Evolutionary conservation across 2,888 invertebrate species (phyloP).

Genomic region (Drosophila koepferae): DNA sequence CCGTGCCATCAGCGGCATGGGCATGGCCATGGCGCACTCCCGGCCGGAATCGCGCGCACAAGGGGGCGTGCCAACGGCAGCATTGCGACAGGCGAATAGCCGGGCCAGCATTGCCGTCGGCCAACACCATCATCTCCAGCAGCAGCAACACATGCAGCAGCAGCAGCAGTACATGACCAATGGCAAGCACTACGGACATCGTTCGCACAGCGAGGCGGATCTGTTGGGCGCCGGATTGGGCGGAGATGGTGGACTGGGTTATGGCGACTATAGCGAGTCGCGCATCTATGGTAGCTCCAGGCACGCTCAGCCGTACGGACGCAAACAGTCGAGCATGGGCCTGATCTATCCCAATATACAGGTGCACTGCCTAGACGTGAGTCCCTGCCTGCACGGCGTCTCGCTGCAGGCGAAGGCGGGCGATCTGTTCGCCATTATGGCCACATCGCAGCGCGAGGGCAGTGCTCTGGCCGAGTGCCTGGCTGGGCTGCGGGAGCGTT

Average conservation of each 20-base stretch:
- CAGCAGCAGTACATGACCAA: constrained; percentile 77
- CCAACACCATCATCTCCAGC: constrained; percentile 72
- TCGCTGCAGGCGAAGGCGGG: constrained; percentile 96
- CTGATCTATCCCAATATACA: constrained; percentile 85
- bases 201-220: constrained; percentile 95
- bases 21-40: constrained; percentile 75
- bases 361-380: constrained; percentile 91
- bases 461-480: constrained; percentile 93
- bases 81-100: constrained; percentile 90
- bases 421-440: constrained; percentile 95
- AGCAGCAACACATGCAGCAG: constrained; percentile 45
- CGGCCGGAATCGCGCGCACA: constrained; percentile 84
- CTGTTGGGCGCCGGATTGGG: constrained; percentile 88
- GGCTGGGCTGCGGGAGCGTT: constrained; percentile 90
- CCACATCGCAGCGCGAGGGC: constrained; percentile 94
- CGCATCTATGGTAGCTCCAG: constrained; percentile 82
- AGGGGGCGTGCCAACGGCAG: constrained; percentile 87
- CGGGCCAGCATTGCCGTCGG: constrained; percentile 86
- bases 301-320: constrained; percentile 60
- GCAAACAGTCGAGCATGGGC: constrained; percentile 83
- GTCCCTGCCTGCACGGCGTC: constrained; percentile 89
- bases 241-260: constrained; percentile 66
- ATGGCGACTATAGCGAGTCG: constrained; percentile 82
- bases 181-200: constrained; percentile 86
- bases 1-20: constrained; percentile 85